Evolutionary conservation across 2,888 invertebrate species (phyloP).

Genomic region (Aphelenchoides bicaudatus): DNA sequence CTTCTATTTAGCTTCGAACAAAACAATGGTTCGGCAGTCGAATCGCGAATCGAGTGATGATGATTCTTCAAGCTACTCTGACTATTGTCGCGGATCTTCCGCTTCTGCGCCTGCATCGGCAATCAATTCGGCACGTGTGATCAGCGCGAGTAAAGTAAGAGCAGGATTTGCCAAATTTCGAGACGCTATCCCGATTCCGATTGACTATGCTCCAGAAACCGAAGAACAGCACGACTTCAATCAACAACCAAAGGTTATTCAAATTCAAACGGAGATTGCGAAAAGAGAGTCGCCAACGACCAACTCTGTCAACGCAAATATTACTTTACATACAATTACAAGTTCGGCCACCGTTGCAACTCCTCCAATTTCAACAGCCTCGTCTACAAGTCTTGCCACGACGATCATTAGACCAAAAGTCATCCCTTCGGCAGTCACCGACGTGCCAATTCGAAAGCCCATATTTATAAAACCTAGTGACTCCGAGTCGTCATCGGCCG

Average conservation of each 20-base stretch:
- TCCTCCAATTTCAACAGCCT: too few relatives aligned
- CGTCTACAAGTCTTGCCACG: neutral
- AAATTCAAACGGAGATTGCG: neutral
- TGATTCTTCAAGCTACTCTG: constrained; percentile 23
- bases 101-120: constrained; percentile 29
- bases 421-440: constrained; percentile 17
- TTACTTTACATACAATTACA: neutral
- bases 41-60: constrained; percentile 23
- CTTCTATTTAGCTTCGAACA: constrained; percentile 15
- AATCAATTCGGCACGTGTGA: neutral
- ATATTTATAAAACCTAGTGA: constrained; percentile 12
- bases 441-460: neutral
- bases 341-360: constrained; percentile 9
- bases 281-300: constrained; percentile 4
- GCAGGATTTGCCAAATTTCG: constrained; percentile 26
- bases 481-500: neutral
- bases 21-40: neutral
- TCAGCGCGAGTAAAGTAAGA: constrained; percentile 16
- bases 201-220: constrained; percentile 47
- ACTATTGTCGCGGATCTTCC: constrained; percentile 21
- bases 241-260: constrained; percentile 14
- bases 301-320: constrained; percentile 2
- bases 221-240: constrained; percentile 1
- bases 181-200: constrained; percentile 50
- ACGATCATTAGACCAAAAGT: constrained; percentile 30